A percentile compares a stretch with the other conserved stretches of the same genome.
These are phyloP conservation scores for Drosophila hawaiiensis DNA, from an alignment of 2,888 invertebrate genomes.

Conservation along the genomic window DNA sequence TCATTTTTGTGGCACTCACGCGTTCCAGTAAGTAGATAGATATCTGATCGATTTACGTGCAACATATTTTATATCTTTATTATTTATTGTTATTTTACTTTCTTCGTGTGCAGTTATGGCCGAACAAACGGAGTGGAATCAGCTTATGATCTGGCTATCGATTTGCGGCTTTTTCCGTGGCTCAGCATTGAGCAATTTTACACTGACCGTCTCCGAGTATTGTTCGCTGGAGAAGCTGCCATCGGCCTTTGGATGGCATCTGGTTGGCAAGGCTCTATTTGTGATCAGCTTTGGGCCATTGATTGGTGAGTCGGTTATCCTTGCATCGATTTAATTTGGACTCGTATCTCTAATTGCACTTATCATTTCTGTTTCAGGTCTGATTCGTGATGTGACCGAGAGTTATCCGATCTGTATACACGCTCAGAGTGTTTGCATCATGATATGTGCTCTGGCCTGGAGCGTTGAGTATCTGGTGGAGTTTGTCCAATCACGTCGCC, in stretches of 20 bases:
- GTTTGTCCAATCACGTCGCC: slow-evolving; percentile 71
- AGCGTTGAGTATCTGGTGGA: slow-evolving; percentile 86
- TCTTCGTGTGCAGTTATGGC: slow-evolving; percentile 87
- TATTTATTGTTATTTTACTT: neutral
- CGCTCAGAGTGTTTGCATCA: slow-evolving; percentile 89
- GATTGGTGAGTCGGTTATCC: slow-evolving; percentile 86
- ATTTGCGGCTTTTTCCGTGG: slow-evolving; percentile 93
- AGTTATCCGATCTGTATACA: slow-evolving; percentile 90
- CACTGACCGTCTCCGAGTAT: slow-evolving; percentile 91
- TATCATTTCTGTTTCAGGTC: slow-evolving; percentile 86
- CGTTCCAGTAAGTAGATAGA: slow-evolving; percentile 88
- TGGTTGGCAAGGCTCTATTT: slow-evolving; percentile 91
- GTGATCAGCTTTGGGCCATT: slow-evolving; percentile 90
- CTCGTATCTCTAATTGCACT: neutral
- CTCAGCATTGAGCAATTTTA: slow-evolving; percentile 91
- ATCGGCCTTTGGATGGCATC: slow-evolving; percentile 91
- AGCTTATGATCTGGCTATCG: slow-evolving; percentile 89
- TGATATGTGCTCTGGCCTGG: slow-evolving; percentile 90
- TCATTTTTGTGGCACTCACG: slow-evolving; percentile 89
- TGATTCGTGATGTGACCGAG: slow-evolving; percentile 89
- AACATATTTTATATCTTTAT: neutral
- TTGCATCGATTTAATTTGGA: neutral
- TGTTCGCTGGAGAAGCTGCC: slow-evolving; percentile 90
- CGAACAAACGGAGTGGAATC: slow-evolving; percentile 89
- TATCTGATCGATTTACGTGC: neutral